Evolutionary conservation across 2,888 invertebrate species (phyloP), one percentile per base, ranked within the genome.

Genomic region (Cerastis rubricosa): DNA sequence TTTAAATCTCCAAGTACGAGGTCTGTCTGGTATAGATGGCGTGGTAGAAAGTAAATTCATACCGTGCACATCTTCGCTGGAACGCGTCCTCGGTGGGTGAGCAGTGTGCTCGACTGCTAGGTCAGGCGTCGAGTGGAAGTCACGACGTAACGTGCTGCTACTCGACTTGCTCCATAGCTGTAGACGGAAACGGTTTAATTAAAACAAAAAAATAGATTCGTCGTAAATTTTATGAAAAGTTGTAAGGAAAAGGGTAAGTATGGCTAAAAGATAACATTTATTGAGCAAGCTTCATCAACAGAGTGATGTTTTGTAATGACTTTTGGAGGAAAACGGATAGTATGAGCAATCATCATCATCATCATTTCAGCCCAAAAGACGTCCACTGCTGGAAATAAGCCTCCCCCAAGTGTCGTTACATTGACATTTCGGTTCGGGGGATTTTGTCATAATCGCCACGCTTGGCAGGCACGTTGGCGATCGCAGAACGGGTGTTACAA

Each of bases 101-200:
- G 93, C 83, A 19, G 92, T 87, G 80, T 90, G 93, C 85, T 93
- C 95, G n/a, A 92, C 93, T 12, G 97, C 97, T 79, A 98, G 94
- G 94, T 99, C 99, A 0, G 99, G 99, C n/a, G 99, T 99, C 81
- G 99, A 99, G 94, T 98, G 98, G 97, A 99, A 99, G 87, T 98
- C 98, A 78, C 99, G 97, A 85, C 98, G 98, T 66, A 99, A 96
- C 69, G 83, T 70, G 86, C 97, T 97, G 49, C 93, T 88, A 91
- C 85, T 69, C 90, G 91, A 95, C 93, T 94, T 94, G 85, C 97
- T 95, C 93, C 95, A 97, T 73, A 96, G 89, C 97, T 97, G 80
- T 14, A 11, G 0, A 14, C 9, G 49, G 61, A 22, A 45, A 22
- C 35, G 0, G 4, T 19, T 51, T 3, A 1, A n/a, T 22, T 19